These are phyloP conservation scores for Larimichthys crocea DNA, from an alignment of 2,113 vertebrate species.

Conservation along the genomic window DNA sequence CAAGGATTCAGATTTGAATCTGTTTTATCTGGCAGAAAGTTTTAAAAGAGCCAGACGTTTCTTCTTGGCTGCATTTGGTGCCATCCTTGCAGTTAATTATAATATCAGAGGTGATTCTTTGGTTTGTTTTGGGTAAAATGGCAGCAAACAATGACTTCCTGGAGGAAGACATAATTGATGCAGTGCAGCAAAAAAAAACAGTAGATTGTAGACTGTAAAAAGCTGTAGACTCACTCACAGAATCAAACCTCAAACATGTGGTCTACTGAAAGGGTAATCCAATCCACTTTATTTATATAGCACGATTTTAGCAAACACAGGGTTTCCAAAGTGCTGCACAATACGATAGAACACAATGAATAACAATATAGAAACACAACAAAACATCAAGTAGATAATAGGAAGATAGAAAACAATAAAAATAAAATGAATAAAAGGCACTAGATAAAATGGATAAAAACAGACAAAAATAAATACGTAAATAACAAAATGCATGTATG, in stretches of 20 bases:
- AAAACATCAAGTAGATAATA: too few species aligned
- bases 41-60: constrained; percentile 15
- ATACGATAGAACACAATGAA: too few species aligned
- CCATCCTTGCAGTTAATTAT: constrained; percentile 14
- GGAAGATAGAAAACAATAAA: too few species aligned
- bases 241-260: background rate
- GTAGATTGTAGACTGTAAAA: background rate
- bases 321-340: too few species aligned
- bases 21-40: background rate
- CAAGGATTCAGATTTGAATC: background rate
- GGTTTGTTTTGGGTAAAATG: constrained; percentile 24
- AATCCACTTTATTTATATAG: too few species aligned
- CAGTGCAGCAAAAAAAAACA: background rate
- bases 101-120: background rate
- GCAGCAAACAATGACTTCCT: constrained; percentile 11
- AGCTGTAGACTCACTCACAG: background rate
- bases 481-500: too few species aligned
- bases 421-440: too few species aligned
- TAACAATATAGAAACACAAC: too few species aligned
- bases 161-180: constrained; percentile 24
- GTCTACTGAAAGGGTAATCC: background rate
- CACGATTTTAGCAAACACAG: too few species aligned
- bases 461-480: too few species aligned
- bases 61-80: background rate
- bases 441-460: too few species aligned